Percentiles rank a stretch among this genome's conserved stretches.
Conservation (phyloP, 2,113 vertebrate species). For the Halcyon senegalensis region DNA sequence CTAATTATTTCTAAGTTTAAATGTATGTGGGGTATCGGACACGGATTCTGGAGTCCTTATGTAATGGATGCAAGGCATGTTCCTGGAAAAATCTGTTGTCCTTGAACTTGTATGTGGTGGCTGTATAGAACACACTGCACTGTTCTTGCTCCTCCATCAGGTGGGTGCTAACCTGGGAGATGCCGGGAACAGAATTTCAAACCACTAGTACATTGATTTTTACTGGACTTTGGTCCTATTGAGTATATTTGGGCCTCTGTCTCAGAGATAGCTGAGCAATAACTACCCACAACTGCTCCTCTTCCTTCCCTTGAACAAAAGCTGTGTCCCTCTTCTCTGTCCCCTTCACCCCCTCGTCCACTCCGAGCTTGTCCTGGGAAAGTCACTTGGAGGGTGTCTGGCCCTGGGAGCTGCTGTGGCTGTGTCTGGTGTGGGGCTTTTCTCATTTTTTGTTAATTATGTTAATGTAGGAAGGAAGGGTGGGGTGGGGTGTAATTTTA, state of each 20-base stretch:
- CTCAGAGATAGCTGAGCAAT: background rate
- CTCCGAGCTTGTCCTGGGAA: background rate
- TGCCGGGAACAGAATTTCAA: background rate
- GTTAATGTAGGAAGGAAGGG: background rate
- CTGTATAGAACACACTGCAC: accelerated
- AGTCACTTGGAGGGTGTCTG: background rate
- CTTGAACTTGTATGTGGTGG: accelerated
- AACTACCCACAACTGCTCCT: background rate
- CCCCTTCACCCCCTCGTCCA: accelerated
- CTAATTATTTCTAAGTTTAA: accelerated
- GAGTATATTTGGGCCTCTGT: background rate
- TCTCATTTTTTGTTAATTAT: background rate
- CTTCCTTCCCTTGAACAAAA: accelerated
- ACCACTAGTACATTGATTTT: too few species aligned
- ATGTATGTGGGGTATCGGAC: accelerated
- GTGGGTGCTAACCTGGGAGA: background rate
- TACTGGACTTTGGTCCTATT: background rate
- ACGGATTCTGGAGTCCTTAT: background rate
- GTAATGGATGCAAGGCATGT: too few species aligned
- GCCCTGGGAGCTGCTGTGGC: background rate
- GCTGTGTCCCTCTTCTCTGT: background rate
- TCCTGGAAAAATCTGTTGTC: background rate
- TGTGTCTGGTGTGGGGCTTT: background rate
- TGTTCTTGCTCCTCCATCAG: background rate
- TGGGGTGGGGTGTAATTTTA: background rate